Base-by-base conservation (phyloP, 2,113 vertebrate genomes). In the Origma solitaria region DNA sequence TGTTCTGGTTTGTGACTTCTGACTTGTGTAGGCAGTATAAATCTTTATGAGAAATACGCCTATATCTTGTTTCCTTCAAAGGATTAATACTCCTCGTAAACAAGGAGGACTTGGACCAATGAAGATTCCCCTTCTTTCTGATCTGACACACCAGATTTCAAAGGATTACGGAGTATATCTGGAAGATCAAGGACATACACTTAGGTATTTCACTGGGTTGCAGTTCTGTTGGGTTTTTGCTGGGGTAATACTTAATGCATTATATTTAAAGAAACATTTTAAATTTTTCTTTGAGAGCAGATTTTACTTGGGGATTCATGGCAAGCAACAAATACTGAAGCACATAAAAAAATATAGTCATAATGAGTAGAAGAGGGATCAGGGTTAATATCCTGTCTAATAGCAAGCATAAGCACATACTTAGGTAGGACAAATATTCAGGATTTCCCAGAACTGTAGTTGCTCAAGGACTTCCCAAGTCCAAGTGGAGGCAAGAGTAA, bases 121-220 rank as follows among this genome's bases (percentile, higher is more conserved):
- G 98, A 99, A 97, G 97, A 99, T 99, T 95, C 99, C 99, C 25
- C 98, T 99, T 82, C 98, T 99, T 96, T 99, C 99, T 51, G 99
- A 99, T 96, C 96, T 99, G 94, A 99, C 98, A 12, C 99, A 99
- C 94, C 99, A 99, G 83, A 99, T 99, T 95, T 98, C 99, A 91
- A 99, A 99, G 96, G 99, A 99, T 97, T 99, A 99, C 4, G 99
- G 99, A 5, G 99, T 99, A 30, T 99, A 99, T 90, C 97, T 99
- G 82, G 99, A 99, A 97, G 99, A 99, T 93, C 98, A 99, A 93
- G 99, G 99, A 42, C 99, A 99, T 84, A 98, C 99, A 45, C 98
- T 99, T 62, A 98, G 99, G 99, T 99, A 97, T 56, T 90, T 81
- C 81, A 77, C 23, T 42, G 68, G 13, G 24, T 80, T 88, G 54